A percentile compares a stretch with the other conserved stretches of the same genome.
Evolutionary conservation across 2,113 vertebrate species (phyloP).

Genomic region (Dicrurus megarhynchus): DNA sequence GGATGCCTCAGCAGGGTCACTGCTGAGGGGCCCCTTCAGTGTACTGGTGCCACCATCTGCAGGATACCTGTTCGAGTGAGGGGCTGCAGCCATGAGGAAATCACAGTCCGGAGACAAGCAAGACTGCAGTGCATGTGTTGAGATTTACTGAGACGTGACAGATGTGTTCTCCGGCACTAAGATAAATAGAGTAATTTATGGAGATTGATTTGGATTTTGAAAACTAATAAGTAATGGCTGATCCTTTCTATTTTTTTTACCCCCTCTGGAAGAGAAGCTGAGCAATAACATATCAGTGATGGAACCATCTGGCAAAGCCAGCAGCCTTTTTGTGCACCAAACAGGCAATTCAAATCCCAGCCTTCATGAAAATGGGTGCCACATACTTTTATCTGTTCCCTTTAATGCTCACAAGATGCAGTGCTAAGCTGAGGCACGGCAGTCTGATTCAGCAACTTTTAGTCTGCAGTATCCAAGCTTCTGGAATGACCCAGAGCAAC

Average conservation of each 20-base stretch:
- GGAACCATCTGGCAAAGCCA: conserved; percentile 23
- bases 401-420: not conserved
- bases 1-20: not conserved
- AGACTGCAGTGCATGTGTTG: not conserved
- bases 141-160: not conserved
- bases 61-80: not conserved
- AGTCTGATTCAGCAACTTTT: not conserved
- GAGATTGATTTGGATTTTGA: conserved; percentile 41
- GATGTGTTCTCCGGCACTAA: not conserved
- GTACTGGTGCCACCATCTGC: not conserved
- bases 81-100: not conserved
- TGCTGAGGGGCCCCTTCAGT: not conserved
- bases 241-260: not conserved
- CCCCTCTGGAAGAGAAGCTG: not conserved
- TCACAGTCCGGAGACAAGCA: not conserved
- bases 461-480: not conserved
- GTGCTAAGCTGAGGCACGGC: not conserved
- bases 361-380: not conserved
- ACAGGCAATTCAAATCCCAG: not conserved
- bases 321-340: not conserved
- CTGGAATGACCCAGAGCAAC: not conserved
- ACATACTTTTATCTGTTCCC: not conserved
- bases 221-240: conserved; percentile 23
- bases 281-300: not conserved
- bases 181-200: conserved; percentile 47